A percentile compares a stretch with the other conserved stretches of the same genome.
These are phyloP conservation scores for Eupsilia transversa DNA, from an alignment of 2,888 invertebrate species.

Conservation along the genomic window DNA sequence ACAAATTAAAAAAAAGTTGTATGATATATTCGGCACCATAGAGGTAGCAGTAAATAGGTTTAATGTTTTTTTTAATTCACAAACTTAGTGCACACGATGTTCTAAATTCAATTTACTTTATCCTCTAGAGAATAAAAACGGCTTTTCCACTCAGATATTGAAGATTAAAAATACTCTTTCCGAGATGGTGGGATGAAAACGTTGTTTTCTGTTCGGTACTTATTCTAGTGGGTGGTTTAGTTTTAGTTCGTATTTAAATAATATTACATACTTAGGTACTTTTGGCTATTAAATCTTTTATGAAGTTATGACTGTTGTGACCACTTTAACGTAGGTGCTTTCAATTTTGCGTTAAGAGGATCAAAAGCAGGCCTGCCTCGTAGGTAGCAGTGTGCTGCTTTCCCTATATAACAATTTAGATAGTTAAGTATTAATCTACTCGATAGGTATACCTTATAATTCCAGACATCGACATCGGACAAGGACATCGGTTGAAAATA, in stretches of 20 bases:
- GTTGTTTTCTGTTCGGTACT: background rate
- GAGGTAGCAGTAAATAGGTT: no score
- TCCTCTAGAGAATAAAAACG: no score
- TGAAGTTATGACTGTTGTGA: background rate
- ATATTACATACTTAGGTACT: background rate
- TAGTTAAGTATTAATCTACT: background rate
- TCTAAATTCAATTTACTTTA: no score
- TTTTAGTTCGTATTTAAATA: background rate
- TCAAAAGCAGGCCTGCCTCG: background rate
- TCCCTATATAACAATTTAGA: background rate
- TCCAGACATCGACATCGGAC: background rate
- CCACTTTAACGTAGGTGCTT: no score
- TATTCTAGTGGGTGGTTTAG: background rate
- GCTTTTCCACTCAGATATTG: no score
- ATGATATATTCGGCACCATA: no score
- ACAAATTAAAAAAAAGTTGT: no score
- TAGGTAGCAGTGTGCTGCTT: background rate
- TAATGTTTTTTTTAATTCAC: no score
- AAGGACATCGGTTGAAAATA: background rate
- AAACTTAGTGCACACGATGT: no score
- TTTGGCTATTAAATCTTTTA: background rate
- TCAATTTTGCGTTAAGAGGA: background rate
- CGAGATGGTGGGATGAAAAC: no score
- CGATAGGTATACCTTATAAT: background rate
- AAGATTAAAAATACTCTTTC: no score